Base-by-base conservation (phyloP, 2,888 invertebrate genomes). In the Caenorhabditis sp. region DNA sequence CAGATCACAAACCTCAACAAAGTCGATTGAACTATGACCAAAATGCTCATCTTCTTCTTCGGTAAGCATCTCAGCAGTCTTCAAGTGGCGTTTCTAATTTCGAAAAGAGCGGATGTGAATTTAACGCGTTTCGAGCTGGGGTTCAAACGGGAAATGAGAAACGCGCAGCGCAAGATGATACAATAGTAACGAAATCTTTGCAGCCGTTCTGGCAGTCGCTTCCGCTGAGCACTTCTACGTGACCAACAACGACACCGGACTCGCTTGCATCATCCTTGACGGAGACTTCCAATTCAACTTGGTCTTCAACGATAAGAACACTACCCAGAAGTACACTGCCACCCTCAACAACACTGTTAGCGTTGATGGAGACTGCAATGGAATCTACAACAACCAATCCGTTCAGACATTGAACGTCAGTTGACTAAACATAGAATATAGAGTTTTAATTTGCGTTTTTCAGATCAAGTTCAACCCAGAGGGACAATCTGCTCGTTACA, bases 181-280 rank as follows among this genome's bases (percentile, higher is more conserved):
- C 22, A 58, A 37, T 58, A 8, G 26, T 40, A 62, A 47, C 28
- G 61, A 26, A 28, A 28, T 55, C 32, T 68, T 76, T 76, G 37
- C 70, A 58, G 79, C 67, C 51, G 13, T 80, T 6, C 18, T 83
- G 64, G 79, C 61, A 64, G 40, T 44, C 53, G 79, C 71, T 24
- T 47, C 67, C 24, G 83, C 80, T 15, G 64, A 56, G 40, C 78
- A 84, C 67, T 81, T 68, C 35, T 76, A 81, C 56, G 82, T 82
- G 28, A 60, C 65, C 50, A 71, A 56, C 76, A 74, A 78, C 53
- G 70, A 26, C 28, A 77, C 79, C 28, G 67, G 67, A 50, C 44
- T 50, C 26, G 69, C 82, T 32, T 89, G 89, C 71, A 51, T 89
- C 40, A 78, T 89, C 15, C 70, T 89, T 28, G 85, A 89, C 32